Evolutionary conservation across 2,888 invertebrate genomes (phyloP), one percentile per base, ranked within the genome.

Genomic region (Leucophenga montana): DNA sequence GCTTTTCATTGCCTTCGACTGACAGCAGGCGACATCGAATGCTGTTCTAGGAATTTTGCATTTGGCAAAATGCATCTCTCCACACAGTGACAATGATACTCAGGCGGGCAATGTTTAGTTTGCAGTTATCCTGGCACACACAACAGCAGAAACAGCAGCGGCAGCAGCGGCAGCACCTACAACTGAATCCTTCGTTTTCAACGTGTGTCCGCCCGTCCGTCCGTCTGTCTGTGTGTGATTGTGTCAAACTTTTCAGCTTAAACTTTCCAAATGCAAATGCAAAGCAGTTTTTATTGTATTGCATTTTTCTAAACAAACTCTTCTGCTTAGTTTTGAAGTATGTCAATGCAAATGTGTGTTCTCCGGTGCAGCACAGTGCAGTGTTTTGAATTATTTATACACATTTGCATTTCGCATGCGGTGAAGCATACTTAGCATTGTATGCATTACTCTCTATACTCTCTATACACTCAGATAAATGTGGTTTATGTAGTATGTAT

Each of bases 301-400:
- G 61, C 39, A 48, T 64, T 50, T 50, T 16, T n/a, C 50, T 50
- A 50, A 50, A 50, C 50, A 14, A 16, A 50, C 16, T 50, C 18
- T 27, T 4, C 14, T 56, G 6, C 22, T 56, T 56, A 27, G 16
- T 56, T 56, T 78, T 79, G 75, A 78, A 79, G 79, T 79, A 76
- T 81, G 85, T 81, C 85, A 79, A 81, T 84, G 81, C 79, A 83
- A 76, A 76, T 79, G 79, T 80, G 73, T 80, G n/a, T 67, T 69
- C 71, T 74, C 74, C 75, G 73, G 75, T 57, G 74, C 68, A 14
- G 76, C 77, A 78, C 75, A 73, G 75, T 57, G 74, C 68, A 14
- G 76, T 78, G 79, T 72, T 79, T 82, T 81, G 81, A 81, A 81
- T 81, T 81, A 81, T 81, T 81, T 81, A 81, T 82, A 81, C 18